A percentile compares a stretch with the other conserved stretches of the same genome.
phyloP scores from a whole-genome alignment of 30 jellyfish, hydroid and myxozoan genomes.

The Aurelia coerulea region DNA sequence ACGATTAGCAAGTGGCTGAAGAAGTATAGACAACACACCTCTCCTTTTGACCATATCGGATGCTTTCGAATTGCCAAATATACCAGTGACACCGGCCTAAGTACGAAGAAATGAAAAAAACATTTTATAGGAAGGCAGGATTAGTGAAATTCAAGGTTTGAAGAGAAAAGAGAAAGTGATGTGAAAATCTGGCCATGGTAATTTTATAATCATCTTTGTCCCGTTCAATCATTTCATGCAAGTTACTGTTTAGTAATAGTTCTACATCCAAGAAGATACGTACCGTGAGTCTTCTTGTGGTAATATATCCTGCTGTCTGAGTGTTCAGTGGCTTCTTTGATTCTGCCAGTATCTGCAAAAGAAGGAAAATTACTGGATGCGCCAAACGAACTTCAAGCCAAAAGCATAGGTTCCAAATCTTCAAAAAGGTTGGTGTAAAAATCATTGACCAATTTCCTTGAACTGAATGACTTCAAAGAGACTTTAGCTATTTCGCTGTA shows the following conservation, averaged over 20 bases:
- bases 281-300: constrained; percentile 45
- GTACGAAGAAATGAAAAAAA: background rate
- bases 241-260: no score
- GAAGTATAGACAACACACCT: background rate
- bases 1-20: no score
- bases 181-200: background rate
- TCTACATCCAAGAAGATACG: background rate
- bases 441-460: no score
- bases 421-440: no score
- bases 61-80: constrained; percentile 51
- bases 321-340: constrained; percentile 6
- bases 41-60: constrained; percentile 58
- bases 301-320: constrained; percentile 29
- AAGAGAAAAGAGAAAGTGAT: background rate
- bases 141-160: no score
- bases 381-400: no score
- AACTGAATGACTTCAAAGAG: no score
- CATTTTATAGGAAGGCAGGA: no score
- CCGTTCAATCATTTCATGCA: no score
- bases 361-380: background rate
- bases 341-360: constrained; percentile 32
- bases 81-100: constrained; percentile 57
- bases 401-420: no score
- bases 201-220: no score
- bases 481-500: no score